Evolutionary conservation across 2,113 vertebrate genomes (phyloP).

Genomic region (Tichodroma muraria): DNA sequence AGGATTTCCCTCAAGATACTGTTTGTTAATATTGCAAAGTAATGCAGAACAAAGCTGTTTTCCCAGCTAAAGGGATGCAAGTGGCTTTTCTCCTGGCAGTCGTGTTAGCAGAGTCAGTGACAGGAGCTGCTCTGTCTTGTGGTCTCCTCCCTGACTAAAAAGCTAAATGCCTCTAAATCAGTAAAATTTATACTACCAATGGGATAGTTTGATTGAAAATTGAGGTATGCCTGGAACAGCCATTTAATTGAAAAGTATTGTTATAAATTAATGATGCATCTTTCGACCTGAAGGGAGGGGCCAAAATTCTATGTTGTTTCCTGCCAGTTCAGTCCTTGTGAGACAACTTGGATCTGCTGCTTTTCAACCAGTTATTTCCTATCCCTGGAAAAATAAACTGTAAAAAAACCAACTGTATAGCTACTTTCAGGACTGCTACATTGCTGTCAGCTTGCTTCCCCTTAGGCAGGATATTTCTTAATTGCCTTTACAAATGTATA

Average conservation of each 20-base stretch:
- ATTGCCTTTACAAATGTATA: not conserved
- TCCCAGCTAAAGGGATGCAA: not conserved
- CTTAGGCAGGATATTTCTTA: not conserved
- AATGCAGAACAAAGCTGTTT: not conserved
- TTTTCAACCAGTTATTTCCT: not conserved
- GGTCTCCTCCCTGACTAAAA: not conserved
- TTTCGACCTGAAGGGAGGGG: not conserved
- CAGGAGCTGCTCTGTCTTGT: not conserved
- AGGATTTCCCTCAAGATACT: not conserved
- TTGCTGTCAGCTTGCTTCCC: not conserved
- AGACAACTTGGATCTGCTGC: not conserved
- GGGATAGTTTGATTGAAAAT: not conserved
- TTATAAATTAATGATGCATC: not conserved
- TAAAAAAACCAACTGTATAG: not conserved
- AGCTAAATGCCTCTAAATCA: not conserved
- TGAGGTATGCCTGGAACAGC: not conserved
- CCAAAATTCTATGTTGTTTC: not conserved
- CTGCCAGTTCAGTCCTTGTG: not conserved
- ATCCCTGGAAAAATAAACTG: not conserved
- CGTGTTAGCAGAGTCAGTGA: not conserved
- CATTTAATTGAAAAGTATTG: not conserved
- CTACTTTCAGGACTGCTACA: not conserved
- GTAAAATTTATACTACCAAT: not conserved
- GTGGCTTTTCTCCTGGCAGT: not conserved
- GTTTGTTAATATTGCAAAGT: not conserved